Evolutionary conservation across 2,113 vertebrate genomes (phyloP).

Genomic region (Neotragus pygmaeus): DNA sequence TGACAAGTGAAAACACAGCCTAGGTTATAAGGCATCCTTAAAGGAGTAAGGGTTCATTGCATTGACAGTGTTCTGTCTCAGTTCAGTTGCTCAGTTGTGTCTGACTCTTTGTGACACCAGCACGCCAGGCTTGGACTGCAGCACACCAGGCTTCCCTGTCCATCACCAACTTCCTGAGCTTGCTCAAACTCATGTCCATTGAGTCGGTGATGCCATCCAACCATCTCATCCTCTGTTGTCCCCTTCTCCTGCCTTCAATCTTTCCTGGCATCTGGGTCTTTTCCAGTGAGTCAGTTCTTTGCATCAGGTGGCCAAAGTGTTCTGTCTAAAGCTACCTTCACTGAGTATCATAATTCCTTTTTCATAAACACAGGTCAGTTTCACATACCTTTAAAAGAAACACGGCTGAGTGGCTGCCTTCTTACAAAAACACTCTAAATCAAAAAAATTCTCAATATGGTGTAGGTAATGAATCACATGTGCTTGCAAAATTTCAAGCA

Average conservation of each 20-base stretch:
- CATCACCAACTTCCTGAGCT: background rate
- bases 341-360: background rate
- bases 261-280: background rate
- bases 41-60: background rate
- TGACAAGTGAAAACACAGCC: background rate
- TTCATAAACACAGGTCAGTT: background rate
- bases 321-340: background rate
- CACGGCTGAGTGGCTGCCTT: background rate
- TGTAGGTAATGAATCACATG: constrained; percentile 51
- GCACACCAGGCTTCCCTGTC: background rate
- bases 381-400: constrained; percentile 26
- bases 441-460: background rate
- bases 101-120: background rate
- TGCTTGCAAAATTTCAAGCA: constrained; percentile 7
- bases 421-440: background rate
- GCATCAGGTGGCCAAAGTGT: background rate
- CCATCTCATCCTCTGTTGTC: background rate
- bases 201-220: background rate
- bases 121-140: no score
- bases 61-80: background rate
- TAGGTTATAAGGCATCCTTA: background rate
- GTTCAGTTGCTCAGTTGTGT: background rate
- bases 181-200: background rate
- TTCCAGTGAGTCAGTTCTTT: background rate
- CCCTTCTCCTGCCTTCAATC: background rate